phyloP scores from a whole-genome alignment of 2,113 vertebrate genomes.

The Reinhardtius hippoglossoides region DNA sequence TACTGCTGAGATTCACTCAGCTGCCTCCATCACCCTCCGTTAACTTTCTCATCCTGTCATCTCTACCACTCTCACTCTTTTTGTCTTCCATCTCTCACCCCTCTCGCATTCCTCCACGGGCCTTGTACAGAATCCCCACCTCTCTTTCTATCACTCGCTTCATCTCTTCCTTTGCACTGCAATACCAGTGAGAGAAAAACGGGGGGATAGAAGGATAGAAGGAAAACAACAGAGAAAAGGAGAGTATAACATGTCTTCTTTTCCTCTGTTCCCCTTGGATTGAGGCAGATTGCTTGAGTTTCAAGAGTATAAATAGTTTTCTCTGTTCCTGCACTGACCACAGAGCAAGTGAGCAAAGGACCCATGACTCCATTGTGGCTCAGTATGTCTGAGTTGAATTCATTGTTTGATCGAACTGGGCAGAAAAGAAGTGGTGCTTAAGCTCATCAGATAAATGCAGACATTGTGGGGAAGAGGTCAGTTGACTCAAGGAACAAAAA shows the following conservation, averaged over 20 bases:
- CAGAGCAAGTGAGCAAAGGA: slow-evolving; percentile 27
- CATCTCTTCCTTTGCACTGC: slow-evolving; percentile 62
- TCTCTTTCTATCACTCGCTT: slow-evolving; percentile 62
- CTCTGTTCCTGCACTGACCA: slow-evolving; percentile 47
- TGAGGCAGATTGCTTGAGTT: slow-evolving; percentile 58
- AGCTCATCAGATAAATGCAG: slow-evolving; percentile 49
- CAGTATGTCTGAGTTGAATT: slow-evolving; percentile 54
- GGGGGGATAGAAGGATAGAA: background rate
- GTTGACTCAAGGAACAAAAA: slow-evolving; percentile 50
- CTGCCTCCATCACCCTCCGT: slow-evolving; percentile 82
- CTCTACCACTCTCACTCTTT: slow-evolving; percentile 68
- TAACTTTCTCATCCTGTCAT: slow-evolving; percentile 80
- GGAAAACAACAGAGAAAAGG: background rate
- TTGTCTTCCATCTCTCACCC: slow-evolving; percentile 66
- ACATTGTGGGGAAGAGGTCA: slow-evolving; percentile 48
- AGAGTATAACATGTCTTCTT: slow-evolving; percentile 28
- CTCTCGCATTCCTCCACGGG: slow-evolving; percentile 65
- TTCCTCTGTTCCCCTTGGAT: slow-evolving; percentile 39
- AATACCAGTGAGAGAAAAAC: slow-evolving; percentile 31
- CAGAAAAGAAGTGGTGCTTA: slow-evolving; percentile 20
- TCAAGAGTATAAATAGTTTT: slow-evolving; percentile 46
- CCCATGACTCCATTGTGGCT: slow-evolving; percentile 22
- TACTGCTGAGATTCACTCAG: slow-evolving; percentile 82
- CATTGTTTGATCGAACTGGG: slow-evolving; percentile 39
- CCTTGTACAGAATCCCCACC: slow-evolving; percentile 59